Percentiles rank a stretch among this genome's conserved stretches.
Conservation (phyloP, 2,888 invertebrate species). For the Diarsia mendica region DNA sequence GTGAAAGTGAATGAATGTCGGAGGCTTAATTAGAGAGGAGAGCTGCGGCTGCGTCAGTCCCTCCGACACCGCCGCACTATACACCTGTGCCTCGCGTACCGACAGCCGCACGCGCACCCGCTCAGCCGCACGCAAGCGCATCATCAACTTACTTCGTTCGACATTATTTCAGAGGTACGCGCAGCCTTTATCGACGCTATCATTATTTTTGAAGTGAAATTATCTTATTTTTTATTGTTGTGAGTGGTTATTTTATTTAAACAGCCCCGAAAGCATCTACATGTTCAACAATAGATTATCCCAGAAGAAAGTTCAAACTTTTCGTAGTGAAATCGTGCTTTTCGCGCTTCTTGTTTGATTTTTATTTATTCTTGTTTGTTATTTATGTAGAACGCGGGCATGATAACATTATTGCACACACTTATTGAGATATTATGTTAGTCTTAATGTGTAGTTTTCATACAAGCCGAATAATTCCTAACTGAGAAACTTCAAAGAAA, state of each 20-base stretch:
- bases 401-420: neutral
- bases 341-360: neutral
- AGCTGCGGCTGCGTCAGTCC: conserved; percentile 86
- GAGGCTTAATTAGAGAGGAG: conserved; percentile 90
- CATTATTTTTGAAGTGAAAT: conserved; percentile 57
- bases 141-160: conserved; percentile 65
- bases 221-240: conserved; percentile 43
- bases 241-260: conserved; percentile 52
- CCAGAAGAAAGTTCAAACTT: conserved; percentile 33
- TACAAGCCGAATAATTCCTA: neutral
- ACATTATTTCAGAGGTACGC: conserved; percentile 81
- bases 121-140: conserved; percentile 67
- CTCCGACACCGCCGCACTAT: conserved; percentile 83
- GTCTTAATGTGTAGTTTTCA: neutral
- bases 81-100: conserved; percentile 79
- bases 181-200: conserved; percentile 64
- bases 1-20: conserved; percentile 90
- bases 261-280: conserved; percentile 1
- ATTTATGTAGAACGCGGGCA: neutral
- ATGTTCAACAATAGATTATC: conserved; percentile 19
- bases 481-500: neutral
- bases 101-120: conserved; percentile 62
- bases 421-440: neutral
- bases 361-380: too few relatives aligned
- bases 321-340: conserved; percentile 59